Evolutionary conservation across 2,113 vertebrate species (phyloP).

Genomic region (Vicugna pacos): DNA sequence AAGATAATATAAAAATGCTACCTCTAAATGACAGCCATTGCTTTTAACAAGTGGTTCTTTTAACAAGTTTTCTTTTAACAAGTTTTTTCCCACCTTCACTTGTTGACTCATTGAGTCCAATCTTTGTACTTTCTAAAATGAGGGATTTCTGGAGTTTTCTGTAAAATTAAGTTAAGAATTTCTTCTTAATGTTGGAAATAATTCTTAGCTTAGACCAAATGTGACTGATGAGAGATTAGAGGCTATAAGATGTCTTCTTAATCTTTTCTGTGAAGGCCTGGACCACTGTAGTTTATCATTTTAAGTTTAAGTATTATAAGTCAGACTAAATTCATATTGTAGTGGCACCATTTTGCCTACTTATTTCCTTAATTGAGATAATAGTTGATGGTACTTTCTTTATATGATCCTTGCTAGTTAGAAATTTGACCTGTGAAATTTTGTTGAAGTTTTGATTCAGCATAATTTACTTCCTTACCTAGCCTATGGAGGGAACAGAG

Average conservation of each 20-base stretch:
- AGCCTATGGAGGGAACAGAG: neutral
- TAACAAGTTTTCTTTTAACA: neutral
- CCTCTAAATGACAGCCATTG: neutral
- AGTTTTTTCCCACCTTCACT: neutral
- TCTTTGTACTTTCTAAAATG: neutral
- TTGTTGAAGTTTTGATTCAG: neutral
- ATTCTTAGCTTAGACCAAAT: conserved; percentile 21
- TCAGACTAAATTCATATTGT: neutral
- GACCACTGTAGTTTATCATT: neutral
- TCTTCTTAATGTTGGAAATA: conserved; percentile 7
- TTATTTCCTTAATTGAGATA: neutral
- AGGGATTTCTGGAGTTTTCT: conserved; percentile 23
- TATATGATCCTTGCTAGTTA: neutral
- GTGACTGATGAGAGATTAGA: neutral
- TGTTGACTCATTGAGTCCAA: neutral
- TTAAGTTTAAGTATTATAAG: neutral
- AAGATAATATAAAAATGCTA: conserved; percentile 10
- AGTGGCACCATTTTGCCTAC: neutral
- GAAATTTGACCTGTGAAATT: conserved; percentile 14
- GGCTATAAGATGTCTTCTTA: neutral
- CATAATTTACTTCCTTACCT: neutral
- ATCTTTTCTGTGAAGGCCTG: neutral
- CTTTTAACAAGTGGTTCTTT: neutral
- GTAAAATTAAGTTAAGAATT: neutral
- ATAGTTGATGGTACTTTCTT: neutral